Evolutionary conservation across 2,888 invertebrate species (phyloP).

Genomic region (Acanthosepion lycidas): DNA sequence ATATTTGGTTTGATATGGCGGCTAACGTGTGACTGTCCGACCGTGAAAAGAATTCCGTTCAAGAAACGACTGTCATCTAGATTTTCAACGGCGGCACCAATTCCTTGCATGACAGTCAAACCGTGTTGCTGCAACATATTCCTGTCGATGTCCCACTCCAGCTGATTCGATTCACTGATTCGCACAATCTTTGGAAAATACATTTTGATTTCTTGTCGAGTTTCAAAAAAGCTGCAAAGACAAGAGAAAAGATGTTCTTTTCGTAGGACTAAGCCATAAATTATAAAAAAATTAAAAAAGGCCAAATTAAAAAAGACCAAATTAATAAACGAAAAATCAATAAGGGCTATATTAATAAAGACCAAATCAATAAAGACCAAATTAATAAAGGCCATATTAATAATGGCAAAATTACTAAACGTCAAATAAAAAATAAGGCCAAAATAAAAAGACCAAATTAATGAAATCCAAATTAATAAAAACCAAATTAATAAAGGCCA

Average conservation of each 20-base stretch:
- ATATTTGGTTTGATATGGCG: conserved; percentile 67
- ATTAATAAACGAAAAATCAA: too few species aligned
- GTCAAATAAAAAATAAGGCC: too few species aligned
- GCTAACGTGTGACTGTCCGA: conserved; percentile 70
- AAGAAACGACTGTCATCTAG: conserved; percentile 70
- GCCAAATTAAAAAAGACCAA: too few species aligned
- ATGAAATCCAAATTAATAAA: too few species aligned
- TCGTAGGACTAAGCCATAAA: too few species aligned
- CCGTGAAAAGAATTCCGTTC: conserved; percentile 67
- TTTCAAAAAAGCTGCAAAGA: conserved; percentile 66
- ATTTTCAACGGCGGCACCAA: conserved; percentile 72
- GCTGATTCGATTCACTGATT: conserved; percentile 65
- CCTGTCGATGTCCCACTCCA: conserved; percentile 67
- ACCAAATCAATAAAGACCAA: too few species aligned
- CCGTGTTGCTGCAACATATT: conserved; percentile 70
- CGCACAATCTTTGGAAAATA: conserved; percentile 68
- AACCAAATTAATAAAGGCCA: too few species aligned
- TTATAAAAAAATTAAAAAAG: too few species aligned
- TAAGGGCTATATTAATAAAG: too few species aligned
- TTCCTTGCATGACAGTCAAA: conserved; percentile 69
- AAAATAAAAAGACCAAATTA: too few species aligned
- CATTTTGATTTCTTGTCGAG: conserved; percentile 66
- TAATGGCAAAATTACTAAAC: too few species aligned
- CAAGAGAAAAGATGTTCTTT: background rate
- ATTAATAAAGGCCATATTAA: too few species aligned